These are phyloP conservation scores for Nomada ruficornis DNA, from an alignment of 2,888 invertebrate species.

Conservation along the genomic window DNA sequence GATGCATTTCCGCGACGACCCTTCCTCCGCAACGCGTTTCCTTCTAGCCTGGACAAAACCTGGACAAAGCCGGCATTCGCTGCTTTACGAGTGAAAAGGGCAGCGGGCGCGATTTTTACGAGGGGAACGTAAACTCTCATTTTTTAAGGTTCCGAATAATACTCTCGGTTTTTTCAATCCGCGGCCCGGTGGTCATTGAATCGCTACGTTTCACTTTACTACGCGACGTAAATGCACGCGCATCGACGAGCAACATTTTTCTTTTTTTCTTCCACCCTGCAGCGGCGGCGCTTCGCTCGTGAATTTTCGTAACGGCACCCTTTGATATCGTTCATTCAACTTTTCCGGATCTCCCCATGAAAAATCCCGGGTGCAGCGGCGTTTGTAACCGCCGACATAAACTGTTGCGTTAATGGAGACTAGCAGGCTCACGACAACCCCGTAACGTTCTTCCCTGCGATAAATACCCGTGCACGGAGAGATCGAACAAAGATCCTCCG, in stretches of 20 bases:
- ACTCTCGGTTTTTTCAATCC: slow-evolving; percentile 46
- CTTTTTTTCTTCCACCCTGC: slow-evolving; percentile 15
- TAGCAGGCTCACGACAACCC: slow-evolving; percentile 35
- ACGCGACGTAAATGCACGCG: slow-evolving; percentile 58
- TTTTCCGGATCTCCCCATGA: slow-evolving; percentile 62
- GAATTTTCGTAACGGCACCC: slow-evolving; percentile 60
- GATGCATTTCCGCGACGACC: slow-evolving; percentile 37
- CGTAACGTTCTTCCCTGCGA: slow-evolving; percentile 19
- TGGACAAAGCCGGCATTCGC: background rate
- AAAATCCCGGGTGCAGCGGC: slow-evolving; percentile 49
- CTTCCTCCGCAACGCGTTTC: slow-evolving; percentile 23
- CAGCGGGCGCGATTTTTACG: slow-evolving; percentile 8
- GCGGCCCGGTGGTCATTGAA: slow-evolving; percentile 50
- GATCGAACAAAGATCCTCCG: slow-evolving; percentile 37
- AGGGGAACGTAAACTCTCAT: slow-evolving; percentile 32
- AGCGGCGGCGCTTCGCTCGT: slow-evolving; percentile 50
- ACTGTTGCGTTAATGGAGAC: slow-evolving; percentile 65
- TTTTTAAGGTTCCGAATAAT: slow-evolving; percentile 27
- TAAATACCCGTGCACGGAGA: slow-evolving; percentile 34
- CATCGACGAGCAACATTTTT: slow-evolving; percentile 58
- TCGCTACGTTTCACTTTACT: slow-evolving; percentile 56
- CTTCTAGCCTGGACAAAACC: background rate
- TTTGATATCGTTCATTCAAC: slow-evolving; percentile 63
- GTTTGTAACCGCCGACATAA: slow-evolving; percentile 59
- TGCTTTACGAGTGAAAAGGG: background rate